A percentile compares a stretch with the other conserved stretches of the same genome.
These are phyloP conservation scores for Nasonia longicornis DNA, from an alignment of 1,140 invertebrate species.

Conservation along the genomic window DNA sequence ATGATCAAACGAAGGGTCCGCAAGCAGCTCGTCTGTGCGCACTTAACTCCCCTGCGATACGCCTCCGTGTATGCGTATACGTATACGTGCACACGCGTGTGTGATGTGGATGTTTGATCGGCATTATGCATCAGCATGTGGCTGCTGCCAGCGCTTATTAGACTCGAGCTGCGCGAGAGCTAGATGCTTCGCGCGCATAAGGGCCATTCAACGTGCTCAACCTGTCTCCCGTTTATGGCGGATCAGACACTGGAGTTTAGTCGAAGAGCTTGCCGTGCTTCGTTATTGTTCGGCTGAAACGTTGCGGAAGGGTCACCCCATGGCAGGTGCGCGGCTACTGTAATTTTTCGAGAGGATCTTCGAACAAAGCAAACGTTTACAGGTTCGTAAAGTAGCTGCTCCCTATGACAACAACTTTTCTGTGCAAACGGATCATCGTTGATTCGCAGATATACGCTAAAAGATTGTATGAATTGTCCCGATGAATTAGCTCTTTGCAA, in stretches of 20 bases:
- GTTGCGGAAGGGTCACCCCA: neutral
- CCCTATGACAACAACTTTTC: too few species aligned
- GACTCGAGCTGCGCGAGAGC: slow-evolving; percentile 11
- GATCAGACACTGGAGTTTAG: neutral
- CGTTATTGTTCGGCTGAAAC: neutral
- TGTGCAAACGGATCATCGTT: too few species aligned
- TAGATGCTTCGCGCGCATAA: slow-evolving; percentile 3
- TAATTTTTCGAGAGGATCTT: slow-evolving; percentile 13
- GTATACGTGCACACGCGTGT: neutral
- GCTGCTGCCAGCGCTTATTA: slow-evolving; percentile 66
- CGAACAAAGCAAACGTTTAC: neutral
- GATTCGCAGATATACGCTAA: too few species aligned
- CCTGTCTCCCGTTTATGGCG: slow-evolving; percentile 12
- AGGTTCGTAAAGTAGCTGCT: neutral
- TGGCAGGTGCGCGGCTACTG: slow-evolving; percentile 13
- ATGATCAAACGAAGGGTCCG: slow-evolving; percentile 35
- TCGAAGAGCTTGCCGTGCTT: neutral
- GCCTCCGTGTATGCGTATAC: neutral
- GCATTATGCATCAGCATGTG: slow-evolving; percentile 69
- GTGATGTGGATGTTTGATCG: slow-evolving; percentile 65
- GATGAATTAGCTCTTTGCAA: neutral
- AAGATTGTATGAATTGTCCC: too few species aligned
- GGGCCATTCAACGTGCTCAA: slow-evolving; percentile 18
- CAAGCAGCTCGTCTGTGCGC: neutral
- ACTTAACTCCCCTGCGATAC: slow-evolving; percentile 26